phyloP scores from a whole-genome alignment of 2,113 vertebrate species.

The Hystrix brachyura region DNA sequence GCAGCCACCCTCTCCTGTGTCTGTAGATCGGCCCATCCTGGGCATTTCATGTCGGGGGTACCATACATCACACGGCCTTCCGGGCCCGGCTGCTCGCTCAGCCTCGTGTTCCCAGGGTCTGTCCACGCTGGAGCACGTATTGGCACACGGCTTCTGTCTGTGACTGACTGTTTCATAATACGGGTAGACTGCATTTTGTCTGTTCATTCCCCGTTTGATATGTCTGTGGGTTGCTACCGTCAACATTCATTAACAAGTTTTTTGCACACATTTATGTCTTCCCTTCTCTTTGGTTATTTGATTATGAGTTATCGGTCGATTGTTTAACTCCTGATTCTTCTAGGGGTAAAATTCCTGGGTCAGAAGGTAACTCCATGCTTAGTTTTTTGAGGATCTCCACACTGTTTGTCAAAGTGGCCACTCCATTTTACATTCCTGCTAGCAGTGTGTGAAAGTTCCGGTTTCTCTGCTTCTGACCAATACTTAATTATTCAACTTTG shows the following conservation, averaged over 20 bases:
- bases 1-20: not conserved
- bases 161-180: not conserved
- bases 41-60: too few species aligned
- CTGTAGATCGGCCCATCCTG: not conserved
- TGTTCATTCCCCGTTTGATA: fast-evolving
- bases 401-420: not conserved
- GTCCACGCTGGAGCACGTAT: not conserved
- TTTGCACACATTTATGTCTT: not conserved
- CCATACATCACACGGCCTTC: fast-evolving
- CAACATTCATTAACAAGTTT: fast-evolving
- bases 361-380: not conserved
- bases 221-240: not conserved
- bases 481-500: not conserved
- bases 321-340: not conserved
- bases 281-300: not conserved
- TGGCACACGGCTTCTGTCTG: not conserved
- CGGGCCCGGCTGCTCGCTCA: not conserved
- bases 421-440: not conserved
- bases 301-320: too few species aligned
- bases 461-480: not conserved
- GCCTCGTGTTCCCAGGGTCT: not conserved
- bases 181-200: not conserved
- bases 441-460: fast-evolving
- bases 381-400: too few species aligned
- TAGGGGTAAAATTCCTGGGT: not conserved